Percentiles rank a stretch among this genome's conserved stretches.
Conservation (phyloP, 2,888 invertebrate species). For the Plemyria rubiginata region DNA sequence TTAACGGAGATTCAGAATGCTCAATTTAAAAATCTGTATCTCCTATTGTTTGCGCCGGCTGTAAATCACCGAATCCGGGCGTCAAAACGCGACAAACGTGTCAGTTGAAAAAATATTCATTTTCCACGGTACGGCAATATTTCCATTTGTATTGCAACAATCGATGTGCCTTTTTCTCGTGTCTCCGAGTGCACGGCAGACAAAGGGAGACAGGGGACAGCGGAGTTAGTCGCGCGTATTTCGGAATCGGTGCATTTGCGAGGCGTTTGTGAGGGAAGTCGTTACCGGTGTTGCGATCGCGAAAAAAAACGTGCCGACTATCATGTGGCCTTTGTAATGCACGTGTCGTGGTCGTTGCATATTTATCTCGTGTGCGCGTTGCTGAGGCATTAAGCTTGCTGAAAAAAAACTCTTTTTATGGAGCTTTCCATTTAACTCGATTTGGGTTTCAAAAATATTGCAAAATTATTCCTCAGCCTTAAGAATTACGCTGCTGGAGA, state of each 20-base stretch:
- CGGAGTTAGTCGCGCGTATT: slow-evolving; percentile 58
- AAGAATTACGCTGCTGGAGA: no score
- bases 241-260: slow-evolving; percentile 64
- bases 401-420: slow-evolving; percentile 1
- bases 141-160: slow-evolving; percentile 73
- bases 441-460: neutral
- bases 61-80: slow-evolving; percentile 34
- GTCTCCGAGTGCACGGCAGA: slow-evolving; percentile 44
- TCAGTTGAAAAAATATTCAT: slow-evolving; percentile 65
- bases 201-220: slow-evolving; percentile 55
- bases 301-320: slow-evolving; percentile 56
- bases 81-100: slow-evolving; percentile 50
- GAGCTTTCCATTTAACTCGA: neutral
- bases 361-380: slow-evolving; percentile 10
- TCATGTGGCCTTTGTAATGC: slow-evolving; percentile 60
- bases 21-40: slow-evolving; percentile 50
- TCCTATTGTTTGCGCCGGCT: slow-evolving; percentile 39
- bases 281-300: slow-evolving; percentile 66
- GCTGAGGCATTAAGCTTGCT: neutral
- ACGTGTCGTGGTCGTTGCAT: slow-evolving; percentile 41
- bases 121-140: slow-evolving; percentile 64
- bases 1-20: slow-evolving; percentile 61
- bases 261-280: slow-evolving; percentile 66
- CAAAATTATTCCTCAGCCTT: neutral
- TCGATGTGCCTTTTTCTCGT: slow-evolving; percentile 64